Percentiles rank a stretch among this genome's conserved stretches.
phyloP scores from a whole-genome alignment of 2,797 vertebrate species.

The Amniataba percoides region DNA sequence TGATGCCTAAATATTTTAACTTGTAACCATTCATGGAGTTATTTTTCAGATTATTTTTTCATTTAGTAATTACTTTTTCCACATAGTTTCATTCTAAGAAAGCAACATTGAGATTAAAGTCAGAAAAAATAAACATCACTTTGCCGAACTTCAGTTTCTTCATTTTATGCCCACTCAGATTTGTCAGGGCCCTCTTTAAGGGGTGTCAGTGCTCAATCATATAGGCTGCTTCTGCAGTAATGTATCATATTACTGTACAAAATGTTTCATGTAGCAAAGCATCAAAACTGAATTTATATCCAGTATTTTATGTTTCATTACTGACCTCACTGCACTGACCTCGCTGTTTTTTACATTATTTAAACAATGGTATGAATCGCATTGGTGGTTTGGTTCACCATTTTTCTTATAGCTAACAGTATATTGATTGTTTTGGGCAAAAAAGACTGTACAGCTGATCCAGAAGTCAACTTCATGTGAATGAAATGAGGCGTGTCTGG shows the following conservation, averaged over 20 bases:
- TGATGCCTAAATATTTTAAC: no score
- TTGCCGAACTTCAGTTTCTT: no score
- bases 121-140: no score
- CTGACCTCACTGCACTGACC: background rate
- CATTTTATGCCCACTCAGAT: no score
- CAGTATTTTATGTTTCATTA: background rate
- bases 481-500: background rate
- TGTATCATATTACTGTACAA: background rate
- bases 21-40: background rate
- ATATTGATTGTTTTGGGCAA: background rate
- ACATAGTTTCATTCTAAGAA: no score
- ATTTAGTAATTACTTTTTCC: no score
- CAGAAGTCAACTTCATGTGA: background rate
- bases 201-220: background rate
- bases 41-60: background rate
- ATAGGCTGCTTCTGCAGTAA: background rate
- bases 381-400: background rate
- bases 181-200: no score
- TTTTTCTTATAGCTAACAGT: background rate
- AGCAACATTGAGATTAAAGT: no score
- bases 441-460: background rate
- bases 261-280: no score
- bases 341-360: background rate
- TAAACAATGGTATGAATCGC: background rate
- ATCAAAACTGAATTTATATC: no score